Evolutionary conservation across 2,888 invertebrate species (phyloP), one percentile per base, ranked within the genome.

Genomic region (Argynnis bischoffii): DNA sequence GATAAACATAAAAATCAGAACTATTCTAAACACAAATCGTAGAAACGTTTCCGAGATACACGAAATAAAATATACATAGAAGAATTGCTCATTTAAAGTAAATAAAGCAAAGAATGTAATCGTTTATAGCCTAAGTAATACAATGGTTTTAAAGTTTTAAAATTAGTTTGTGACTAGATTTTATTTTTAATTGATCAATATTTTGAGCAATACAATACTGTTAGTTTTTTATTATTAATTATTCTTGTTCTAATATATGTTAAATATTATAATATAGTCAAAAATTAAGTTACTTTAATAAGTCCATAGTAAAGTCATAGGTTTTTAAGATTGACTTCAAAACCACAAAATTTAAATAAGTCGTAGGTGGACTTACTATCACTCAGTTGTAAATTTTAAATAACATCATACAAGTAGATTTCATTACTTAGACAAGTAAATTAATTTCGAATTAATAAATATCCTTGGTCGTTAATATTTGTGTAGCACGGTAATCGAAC

Each of bases 161-260:
- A 3, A 26, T 59, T 56, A 64, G 15, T 61, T 61, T 66, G 61
- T 73, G 73, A 69, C 69, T 69, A 73, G 69, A 69, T 50, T 59
- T 67, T 63, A 57, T 48, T 57, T 61, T 69, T 47, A 55, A 60
- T 57, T 59, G 55, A 47, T 63, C 41, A 53, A 53, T 63, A 55
- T 60, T 55, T 77, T 79, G 80, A 79, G 79, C 79, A 78, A 74
- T 69, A 74, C 72, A 79, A 75, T 78, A 78, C 78, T 78, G 77
- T 72, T 71, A 51, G 31, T 59, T n/a, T 53, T 47, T 21, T 26
- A 16, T n/a, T 35, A 57, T 14, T 21, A 46, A 5, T n/a, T n/a
- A 47, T n/a, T 47, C 47, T 59, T 48, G 59, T 59, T 59, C 59
- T 59, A 14, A 26, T 13, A 31, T 31, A n/a, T 15, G 6, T 48